These are phyloP conservation scores for Eulemur rufifrons DNA, from an alignment of 2,113 vertebrate genomes.

Conservation along the genomic window DNA sequence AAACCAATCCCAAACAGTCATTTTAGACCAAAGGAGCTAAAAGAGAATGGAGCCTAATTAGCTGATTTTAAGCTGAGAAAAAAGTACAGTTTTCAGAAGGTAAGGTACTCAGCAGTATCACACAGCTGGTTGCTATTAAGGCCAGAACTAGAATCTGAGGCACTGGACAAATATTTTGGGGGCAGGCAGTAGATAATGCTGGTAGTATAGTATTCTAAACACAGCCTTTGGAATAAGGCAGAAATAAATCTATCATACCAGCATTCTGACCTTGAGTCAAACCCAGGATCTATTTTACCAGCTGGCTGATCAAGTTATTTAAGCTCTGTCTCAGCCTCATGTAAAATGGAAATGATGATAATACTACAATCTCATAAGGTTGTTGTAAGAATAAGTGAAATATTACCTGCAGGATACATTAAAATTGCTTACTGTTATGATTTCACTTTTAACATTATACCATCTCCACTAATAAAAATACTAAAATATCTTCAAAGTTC, in stretches of 20 bases:
- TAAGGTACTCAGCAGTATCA: background rate
- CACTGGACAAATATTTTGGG: background rate
- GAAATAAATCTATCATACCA: background rate
- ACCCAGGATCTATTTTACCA: background rate
- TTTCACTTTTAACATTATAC: background rate
- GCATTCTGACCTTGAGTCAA: slow-evolving; percentile 3
- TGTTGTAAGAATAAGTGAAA: background rate
- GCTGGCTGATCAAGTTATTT: background rate
- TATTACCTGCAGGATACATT: background rate
- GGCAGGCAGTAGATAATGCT: background rate
- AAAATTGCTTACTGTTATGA: background rate
- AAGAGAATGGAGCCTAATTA: background rate
- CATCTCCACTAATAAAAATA: slow-evolving; percentile 31
- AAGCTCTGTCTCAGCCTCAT: background rate
- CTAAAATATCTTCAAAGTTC: background rate
- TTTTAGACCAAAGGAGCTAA: background rate
- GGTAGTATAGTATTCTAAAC: background rate
- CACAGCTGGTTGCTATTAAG: background rate
- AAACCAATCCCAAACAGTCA: background rate
- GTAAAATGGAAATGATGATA: slow-evolving; percentile 35
- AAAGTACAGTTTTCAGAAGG: background rate
- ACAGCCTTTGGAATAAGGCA: background rate
- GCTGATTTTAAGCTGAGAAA: background rate
- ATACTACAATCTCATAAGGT: background rate
- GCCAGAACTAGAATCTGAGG: background rate